phyloP scores from a whole-genome alignment of 2,797 vertebrate species.

The Anas bahamensis region DNA sequence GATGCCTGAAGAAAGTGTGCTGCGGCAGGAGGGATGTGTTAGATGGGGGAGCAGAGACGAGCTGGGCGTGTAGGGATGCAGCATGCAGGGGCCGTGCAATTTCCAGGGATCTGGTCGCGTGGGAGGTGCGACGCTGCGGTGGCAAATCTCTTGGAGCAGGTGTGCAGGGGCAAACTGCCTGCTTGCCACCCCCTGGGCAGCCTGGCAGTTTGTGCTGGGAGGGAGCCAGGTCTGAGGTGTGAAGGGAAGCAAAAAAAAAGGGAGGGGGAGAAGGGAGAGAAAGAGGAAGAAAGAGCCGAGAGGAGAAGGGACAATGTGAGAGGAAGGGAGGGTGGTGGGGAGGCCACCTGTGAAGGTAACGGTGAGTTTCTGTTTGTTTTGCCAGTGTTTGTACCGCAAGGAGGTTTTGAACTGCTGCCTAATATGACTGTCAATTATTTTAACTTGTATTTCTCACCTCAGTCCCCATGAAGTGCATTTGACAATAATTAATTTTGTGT shows the following conservation, averaged over 20 bases:
- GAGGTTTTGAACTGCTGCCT: conserved; percentile 44
- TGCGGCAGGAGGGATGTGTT: conserved; percentile 1
- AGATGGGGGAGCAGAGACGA: not conserved
- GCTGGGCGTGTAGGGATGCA: not conserved
- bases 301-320: not conserved
- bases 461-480: conserved; percentile 27
- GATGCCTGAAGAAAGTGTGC: not conserved
- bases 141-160: conserved; percentile 9
- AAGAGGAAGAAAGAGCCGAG: not conserved
- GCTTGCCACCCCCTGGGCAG: not conserved
- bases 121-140: not conserved
- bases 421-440: conserved; percentile 26
- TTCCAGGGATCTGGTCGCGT: conserved; percentile 1
- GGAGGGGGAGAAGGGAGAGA: not conserved
- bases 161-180: conserved; percentile 41
- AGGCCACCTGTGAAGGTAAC: conserved; percentile 38
- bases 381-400: not conserved
- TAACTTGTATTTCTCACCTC: conserved; percentile 40
- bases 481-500: conserved; percentile 60
- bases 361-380: not conserved
- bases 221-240: not conserved
- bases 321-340: not conserved
- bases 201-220: conserved; percentile 3
- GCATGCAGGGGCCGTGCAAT: not conserved
- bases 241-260: conserved; percentile 13